Evolutionary conservation across 2,888 invertebrate species (phyloP).

Genomic region (Rhagium mordax): DNA sequence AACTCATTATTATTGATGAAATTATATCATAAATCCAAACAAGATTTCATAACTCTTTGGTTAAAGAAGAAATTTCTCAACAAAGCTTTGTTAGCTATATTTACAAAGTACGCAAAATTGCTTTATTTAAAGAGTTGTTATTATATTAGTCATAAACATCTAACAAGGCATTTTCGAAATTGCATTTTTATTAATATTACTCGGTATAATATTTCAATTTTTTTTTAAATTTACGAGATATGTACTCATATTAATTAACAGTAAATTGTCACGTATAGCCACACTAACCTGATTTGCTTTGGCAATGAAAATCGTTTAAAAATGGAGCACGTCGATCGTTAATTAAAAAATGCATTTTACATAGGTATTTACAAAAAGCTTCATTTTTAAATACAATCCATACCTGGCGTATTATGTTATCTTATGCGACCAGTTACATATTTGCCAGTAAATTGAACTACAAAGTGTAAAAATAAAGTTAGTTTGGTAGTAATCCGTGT

Average conservation of each 20-base stretch:
- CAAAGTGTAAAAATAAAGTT: too few species aligned
- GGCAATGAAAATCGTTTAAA: slow-evolving; percentile 22
- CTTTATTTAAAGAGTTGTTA: too few species aligned
- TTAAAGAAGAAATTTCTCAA: background rate
- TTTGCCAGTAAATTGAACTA: too few species aligned
- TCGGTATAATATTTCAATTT: background rate
- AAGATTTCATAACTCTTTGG: background rate
- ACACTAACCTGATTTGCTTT: slow-evolving; percentile 23
- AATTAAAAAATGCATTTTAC: slow-evolving; percentile 26
- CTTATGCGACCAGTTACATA: too few species aligned
- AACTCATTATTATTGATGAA: background rate
- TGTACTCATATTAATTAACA: background rate
- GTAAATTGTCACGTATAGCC: slow-evolving; percentile 9
- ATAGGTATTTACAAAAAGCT: too few species aligned
- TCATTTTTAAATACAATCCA: too few species aligned
- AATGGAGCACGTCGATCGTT: slow-evolving; percentile 9
- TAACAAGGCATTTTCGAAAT: too few species aligned
- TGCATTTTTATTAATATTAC: too few species aligned
- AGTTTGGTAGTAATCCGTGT: too few species aligned
- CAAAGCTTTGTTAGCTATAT: background rate
- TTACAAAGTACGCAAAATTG: background rate
- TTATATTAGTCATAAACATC: too few species aligned
- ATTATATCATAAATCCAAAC: background rate
- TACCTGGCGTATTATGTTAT: too few species aligned
- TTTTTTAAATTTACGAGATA: background rate